Evolutionary conservation across 2,797 vertebrate species (phyloP).

Genomic region (Sebastes miniatus): DNA sequence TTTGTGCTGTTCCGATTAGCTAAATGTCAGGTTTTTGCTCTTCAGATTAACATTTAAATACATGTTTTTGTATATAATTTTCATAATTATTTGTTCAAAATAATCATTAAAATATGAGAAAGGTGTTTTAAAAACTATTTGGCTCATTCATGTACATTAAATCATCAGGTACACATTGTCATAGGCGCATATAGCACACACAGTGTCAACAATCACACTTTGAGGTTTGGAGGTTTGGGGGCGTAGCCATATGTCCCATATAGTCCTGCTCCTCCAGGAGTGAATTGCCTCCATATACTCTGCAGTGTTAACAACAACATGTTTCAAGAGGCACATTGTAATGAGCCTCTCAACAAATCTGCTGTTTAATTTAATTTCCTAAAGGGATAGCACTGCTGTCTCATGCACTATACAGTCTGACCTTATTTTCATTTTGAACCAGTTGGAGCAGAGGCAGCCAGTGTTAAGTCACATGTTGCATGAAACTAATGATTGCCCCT

Average conservation of each 20-base stretch:
- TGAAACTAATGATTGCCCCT: slow-evolving; percentile 13
- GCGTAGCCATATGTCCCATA: slow-evolving; percentile 40
- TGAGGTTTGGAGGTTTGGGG: slow-evolving; percentile 50
- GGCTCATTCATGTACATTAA: too few relatives aligned
- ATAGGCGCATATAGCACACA: background rate
- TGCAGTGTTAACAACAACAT: slow-evolving; percentile 46
- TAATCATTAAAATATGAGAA: too few relatives aligned
- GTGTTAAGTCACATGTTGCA: slow-evolving; percentile 25
- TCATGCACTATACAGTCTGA: background rate
- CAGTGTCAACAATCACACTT: slow-evolving; percentile 24
- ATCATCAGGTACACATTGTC: slow-evolving; percentile 41
- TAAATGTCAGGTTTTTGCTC: too few relatives aligned
- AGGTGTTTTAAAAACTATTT: too few relatives aligned
- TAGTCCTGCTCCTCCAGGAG: slow-evolving; percentile 17
- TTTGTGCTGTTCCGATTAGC: too few relatives aligned
- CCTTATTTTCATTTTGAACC: background rate
- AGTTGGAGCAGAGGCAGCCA: slow-evolving; percentile 7
- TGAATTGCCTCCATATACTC: slow-evolving; percentile 37
- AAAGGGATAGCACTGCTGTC: background rate
- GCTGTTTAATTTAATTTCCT: slow-evolving; percentile 5
- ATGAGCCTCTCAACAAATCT: slow-evolving; percentile 17
- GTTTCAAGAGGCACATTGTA: slow-evolving; percentile 14
- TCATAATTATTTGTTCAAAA: too few relatives aligned
- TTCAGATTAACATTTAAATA: too few relatives aligned
- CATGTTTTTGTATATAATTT: too few relatives aligned